These are phyloP conservation scores for Ectemnius lituratus DNA, from an alignment of 2,888 invertebrate species.

Conservation along the genomic window DNA sequence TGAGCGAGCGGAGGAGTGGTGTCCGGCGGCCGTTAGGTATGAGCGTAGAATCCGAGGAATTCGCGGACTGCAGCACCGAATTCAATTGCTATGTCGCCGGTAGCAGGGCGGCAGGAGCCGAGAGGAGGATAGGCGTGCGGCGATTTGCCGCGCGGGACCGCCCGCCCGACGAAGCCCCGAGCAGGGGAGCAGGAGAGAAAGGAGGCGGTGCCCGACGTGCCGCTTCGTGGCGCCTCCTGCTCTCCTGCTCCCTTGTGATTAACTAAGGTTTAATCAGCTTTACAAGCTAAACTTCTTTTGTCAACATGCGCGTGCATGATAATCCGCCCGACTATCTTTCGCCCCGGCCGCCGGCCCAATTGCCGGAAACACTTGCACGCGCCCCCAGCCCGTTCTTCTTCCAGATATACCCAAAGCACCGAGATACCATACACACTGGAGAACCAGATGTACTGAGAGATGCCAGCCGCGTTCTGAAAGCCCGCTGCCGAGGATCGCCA, in stretches of 20 bases:
- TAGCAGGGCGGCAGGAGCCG: constrained; percentile 50
- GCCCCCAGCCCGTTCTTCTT: constrained; percentile 17
- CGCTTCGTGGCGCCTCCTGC: constrained; percentile 52
- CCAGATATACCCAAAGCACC: too few species aligned
- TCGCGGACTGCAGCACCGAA: constrained; percentile 74
- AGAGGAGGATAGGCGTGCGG: constrained; percentile 40
- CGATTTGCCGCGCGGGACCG: constrained; percentile 74
- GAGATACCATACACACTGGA: constrained; percentile 1
- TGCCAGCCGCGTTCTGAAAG: constrained; percentile 23
- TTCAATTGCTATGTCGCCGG: constrained; percentile 74
- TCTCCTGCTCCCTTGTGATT: constrained; percentile 73
- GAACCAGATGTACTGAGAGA: constrained; percentile 20
- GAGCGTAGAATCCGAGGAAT: constrained; percentile 72
- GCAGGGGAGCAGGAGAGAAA: constrained; percentile 53
- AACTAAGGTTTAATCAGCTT: constrained; percentile 77
- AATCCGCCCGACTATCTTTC: constrained; percentile 70
- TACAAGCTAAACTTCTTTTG: constrained; percentile 77
- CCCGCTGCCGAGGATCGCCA: constrained; percentile 23
- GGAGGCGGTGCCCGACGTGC: neutral
- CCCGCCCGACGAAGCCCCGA: constrained; percentile 65
- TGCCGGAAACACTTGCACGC: constrained; percentile 27
- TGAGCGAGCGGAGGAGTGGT: neutral
- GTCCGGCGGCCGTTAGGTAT: constrained; percentile 54
- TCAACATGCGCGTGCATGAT: constrained; percentile 76
- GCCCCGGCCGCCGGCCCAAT: constrained; percentile 21